Evolutionary conservation across 2,888 invertebrate species (phyloP).

Genomic region (Ormyrus nitidulus): DNA sequence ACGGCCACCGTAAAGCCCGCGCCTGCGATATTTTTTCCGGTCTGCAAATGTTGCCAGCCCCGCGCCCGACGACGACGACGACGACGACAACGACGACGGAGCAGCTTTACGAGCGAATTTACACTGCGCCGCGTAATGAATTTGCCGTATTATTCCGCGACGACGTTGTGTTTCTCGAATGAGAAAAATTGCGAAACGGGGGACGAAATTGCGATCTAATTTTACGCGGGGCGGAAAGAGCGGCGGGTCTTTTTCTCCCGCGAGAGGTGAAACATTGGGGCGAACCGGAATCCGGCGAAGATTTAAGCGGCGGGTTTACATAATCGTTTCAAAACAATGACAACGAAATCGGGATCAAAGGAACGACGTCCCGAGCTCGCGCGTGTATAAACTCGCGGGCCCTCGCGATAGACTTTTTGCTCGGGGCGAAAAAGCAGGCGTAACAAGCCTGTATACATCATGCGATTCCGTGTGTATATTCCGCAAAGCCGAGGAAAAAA

Average conservation of each 20-base stretch:
- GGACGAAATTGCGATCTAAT: conserved; percentile 8
- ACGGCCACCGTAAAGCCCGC: conserved; percentile 22
- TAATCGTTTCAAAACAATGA: conserved; percentile 14
- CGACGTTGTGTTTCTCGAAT: background rate
- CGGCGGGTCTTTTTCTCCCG: too few species aligned
- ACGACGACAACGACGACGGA: too few species aligned
- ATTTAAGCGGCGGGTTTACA: background rate
- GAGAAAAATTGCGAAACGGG: conserved; percentile 11
- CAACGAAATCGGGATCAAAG: conserved; percentile 28
- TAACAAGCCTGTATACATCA: conserved; percentile 54
- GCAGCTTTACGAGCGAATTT: conserved; percentile 28
- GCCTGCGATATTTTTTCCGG: conserved; percentile 12
- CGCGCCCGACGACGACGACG: too few species aligned
- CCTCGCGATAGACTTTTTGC: conserved; percentile 2
- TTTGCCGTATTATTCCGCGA: conserved; percentile 22
- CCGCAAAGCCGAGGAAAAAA: conserved; percentile 35
- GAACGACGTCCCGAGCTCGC: background rate
- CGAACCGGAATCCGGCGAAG: too few species aligned
- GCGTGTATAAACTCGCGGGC: background rate
- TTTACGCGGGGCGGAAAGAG: background rate
- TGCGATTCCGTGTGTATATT: conserved; percentile 37
- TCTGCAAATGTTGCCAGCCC: background rate
- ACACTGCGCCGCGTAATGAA: conserved; percentile 23
- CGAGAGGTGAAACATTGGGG: too few species aligned
- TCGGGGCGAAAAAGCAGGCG: conserved; percentile 35